Conservation (phyloP, 2,888 invertebrate genomes). For the Thera obeliscata region DNA sequence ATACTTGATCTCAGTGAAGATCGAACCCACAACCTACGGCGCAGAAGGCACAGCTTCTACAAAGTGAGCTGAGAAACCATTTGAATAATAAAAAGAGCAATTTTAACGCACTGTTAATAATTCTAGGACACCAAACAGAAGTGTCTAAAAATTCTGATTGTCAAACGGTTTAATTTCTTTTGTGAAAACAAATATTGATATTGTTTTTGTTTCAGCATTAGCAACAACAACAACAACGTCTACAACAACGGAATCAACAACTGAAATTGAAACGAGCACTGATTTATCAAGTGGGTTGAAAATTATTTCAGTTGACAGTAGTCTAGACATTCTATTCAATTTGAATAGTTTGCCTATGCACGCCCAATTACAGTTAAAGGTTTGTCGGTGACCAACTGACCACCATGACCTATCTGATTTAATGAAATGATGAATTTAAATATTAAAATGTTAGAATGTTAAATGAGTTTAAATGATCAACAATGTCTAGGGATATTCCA, state of each 20-base stretch:
- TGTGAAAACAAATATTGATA: neutral
- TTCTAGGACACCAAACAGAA: too few relatives aligned
- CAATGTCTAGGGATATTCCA: too few relatives aligned
- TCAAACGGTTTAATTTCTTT: neutral
- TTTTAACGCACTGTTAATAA: too few relatives aligned
- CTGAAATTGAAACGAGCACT: conserved; percentile 34
- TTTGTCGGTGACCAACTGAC: neutral
- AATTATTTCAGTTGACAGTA: neutral
- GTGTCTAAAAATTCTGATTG: too few relatives aligned
- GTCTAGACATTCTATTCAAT: neutral
- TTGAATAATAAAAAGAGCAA: too few relatives aligned
- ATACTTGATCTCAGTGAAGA: too few relatives aligned
- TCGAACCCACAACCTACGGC: too few relatives aligned
- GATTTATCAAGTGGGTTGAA: conserved; percentile 38
- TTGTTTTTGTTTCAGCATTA: conserved; percentile 48
- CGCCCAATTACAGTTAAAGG: neutral
- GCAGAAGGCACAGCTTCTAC: too few relatives aligned
- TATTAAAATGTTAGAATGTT: too few relatives aligned
- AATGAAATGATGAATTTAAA: too few relatives aligned
- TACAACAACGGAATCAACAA: conserved; percentile 42
- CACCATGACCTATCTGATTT: neutral
- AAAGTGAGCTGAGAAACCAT: too few relatives aligned
- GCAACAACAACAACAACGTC: conserved; percentile 58
- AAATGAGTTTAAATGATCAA: too few relatives aligned
- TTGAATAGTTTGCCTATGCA: neutral